Base-by-base conservation (phyloP, 2,113 vertebrate species). In the Arothron firmamentum region DNA sequence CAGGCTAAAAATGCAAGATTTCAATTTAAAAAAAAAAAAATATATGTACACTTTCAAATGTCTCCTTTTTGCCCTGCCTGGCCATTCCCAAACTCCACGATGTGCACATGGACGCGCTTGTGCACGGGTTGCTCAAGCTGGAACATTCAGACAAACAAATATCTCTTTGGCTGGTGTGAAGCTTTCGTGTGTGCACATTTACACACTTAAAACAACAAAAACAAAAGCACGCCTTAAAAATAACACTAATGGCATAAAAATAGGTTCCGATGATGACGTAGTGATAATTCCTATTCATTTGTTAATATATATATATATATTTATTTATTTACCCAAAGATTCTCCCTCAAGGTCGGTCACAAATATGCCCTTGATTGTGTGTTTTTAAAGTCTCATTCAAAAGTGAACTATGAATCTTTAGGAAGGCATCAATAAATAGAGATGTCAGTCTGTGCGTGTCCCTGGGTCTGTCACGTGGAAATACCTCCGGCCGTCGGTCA, bases 341-440 rank as follows among this genome's bases (percentile, higher is more conserved):
- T 73, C 28, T 51, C 65, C 70, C 61, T 71, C 78, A 76, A 65
- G 68, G 72, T 72, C 69, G 76, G 65, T 58, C 74, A 86, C 84
- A 86, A 70, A 66, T 58, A 69, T 46, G 75, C 76, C 77, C 81
- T 73, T 74, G 65, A 74, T 65, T 74, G 43, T 78, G 78, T 79
- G 66, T 75, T 65, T 67, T 67, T 72, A 85, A 85, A 75, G 78
- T 81, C 83, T 81, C 73, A 80, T 79, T 86, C 73, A 70, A 55
- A 85, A 79, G 71, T 75, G 77, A 79, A 76, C 84, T 65, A 67
- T 74, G 64, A 72, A 74, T 88, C 74, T 90, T 89, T 89, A 90
- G 91, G 81, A 96, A 97, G 94, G 94, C 94, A 94, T 93, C 94
- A 95, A 97, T 99, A 97, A 97, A 98, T 96, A 97, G 91, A 91